These are phyloP conservation scores for Agrochola lychnidis DNA, from an alignment of 2,888 invertebrate species.

Conservation along the genomic window DNA sequence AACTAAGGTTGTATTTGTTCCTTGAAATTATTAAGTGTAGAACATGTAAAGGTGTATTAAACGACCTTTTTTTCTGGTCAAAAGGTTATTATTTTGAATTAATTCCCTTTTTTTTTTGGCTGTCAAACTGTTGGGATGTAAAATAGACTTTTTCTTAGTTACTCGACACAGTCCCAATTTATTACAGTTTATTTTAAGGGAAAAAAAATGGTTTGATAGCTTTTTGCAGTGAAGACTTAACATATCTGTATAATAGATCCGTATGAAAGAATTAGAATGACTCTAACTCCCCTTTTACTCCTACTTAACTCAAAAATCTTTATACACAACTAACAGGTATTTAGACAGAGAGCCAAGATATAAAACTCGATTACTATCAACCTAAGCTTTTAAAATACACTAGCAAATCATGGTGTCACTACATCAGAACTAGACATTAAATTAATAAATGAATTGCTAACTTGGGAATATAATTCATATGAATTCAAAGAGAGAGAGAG, in stretches of 20 bases:
- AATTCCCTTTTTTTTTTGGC: background rate
- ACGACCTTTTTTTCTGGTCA: background rate
- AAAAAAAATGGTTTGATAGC: too few relatives aligned
- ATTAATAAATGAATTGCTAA: background rate
- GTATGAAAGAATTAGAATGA: constrained; percentile 10
- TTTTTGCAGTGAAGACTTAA: constrained; percentile 37
- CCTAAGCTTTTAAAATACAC: background rate
- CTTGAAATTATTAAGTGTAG: background rate
- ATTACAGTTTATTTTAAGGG: background rate
- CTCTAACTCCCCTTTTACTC: background rate
- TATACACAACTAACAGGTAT: constrained; percentile 1
- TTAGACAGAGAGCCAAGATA: background rate
- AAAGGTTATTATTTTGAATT: background rate
- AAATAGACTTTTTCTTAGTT: background rate
- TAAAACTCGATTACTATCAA: background rate
- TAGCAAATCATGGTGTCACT: background rate
- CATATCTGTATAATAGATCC: background rate
- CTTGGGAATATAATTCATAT: background rate
- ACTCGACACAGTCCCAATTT: background rate
- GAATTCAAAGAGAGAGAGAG: too few relatives aligned
- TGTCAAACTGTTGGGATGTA: background rate
- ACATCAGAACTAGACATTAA: background rate
- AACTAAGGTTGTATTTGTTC: too few relatives aligned
- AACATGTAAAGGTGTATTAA: background rate
- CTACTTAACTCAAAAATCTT: background rate